Evolutionary conservation across 2,888 invertebrate species (phyloP).

Genomic region (Zele albiditarsus): DNA sequence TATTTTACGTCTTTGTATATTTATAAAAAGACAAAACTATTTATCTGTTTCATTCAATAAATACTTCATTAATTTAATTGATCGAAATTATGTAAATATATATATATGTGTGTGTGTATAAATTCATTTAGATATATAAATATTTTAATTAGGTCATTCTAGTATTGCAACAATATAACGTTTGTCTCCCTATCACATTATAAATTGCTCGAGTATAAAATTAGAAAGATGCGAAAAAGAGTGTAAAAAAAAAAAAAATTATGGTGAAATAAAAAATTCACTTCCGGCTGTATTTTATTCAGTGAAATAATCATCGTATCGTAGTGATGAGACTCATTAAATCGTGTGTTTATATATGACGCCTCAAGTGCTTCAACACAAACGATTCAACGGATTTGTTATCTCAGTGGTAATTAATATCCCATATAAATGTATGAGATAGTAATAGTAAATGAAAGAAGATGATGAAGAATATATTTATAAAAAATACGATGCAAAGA

Average conservation of each 20-base stretch:
- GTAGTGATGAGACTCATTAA: constrained; percentile 2
- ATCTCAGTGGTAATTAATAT: constrained; percentile 64
- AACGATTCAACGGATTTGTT: constrained; percentile 17
- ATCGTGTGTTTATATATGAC: not conserved
- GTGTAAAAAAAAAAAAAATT: not conserved
- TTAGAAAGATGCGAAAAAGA: not conserved
- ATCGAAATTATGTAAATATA: not conserved
- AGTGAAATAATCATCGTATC: not conserved
- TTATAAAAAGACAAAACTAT: not conserved
- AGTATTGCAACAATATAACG: not conserved
- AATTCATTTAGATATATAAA: not conserved
- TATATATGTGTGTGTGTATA: too few relatives aligned
- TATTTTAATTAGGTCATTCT: not conserved
- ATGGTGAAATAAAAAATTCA: constrained; percentile 5
- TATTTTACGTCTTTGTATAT: not conserved
- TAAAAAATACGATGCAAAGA: constrained; percentile 40
- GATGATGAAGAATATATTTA: constrained; percentile 34
- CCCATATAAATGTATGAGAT: constrained; percentile 47
- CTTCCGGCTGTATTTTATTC: constrained; percentile 20
- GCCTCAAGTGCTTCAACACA: not conserved
- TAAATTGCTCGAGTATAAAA: not conserved
- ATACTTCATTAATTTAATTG: not conserved
- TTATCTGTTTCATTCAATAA: constrained; percentile 9
- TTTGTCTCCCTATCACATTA: not conserved
- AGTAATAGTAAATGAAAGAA: constrained; percentile 43